A percentile compares a stretch with the other conserved stretches of the same genome.
These are phyloP conservation scores for Agriopis marginaria DNA, from an alignment of 2,888 invertebrate genomes.

Conservation along the genomic window DNA sequence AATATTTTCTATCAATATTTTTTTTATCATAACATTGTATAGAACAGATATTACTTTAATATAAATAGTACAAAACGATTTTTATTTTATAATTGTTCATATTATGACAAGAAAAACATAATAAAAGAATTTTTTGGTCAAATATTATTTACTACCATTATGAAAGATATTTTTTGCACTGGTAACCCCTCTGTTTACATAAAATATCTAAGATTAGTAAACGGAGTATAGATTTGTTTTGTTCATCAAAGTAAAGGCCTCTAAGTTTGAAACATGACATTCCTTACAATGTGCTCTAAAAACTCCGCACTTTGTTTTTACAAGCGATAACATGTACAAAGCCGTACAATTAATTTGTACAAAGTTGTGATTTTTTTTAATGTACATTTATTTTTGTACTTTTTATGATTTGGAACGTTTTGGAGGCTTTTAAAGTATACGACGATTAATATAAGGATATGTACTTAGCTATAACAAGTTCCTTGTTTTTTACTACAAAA, in stretches of 20 bases:
- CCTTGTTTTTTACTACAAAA: constrained; percentile 71
- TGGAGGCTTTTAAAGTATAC: constrained; percentile 86
- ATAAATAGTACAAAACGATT: too few species aligned
- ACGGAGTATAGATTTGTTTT: too few species aligned
- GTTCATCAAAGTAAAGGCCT: constrained; percentile 43
- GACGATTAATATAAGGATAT: constrained; percentile 81
- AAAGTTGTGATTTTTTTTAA: constrained; percentile 71
- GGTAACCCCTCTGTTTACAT: too few species aligned
- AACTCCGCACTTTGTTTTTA: constrained; percentile 36
- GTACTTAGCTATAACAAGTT: constrained; percentile 84
- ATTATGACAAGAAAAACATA: too few species aligned
- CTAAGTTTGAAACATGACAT: constrained; percentile 33
- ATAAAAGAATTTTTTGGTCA: too few species aligned
- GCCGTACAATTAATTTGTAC: constrained; percentile 63
- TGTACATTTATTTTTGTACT: constrained; percentile 66
- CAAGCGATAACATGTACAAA: constrained; percentile 54
- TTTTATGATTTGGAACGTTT: constrained; percentile 73
- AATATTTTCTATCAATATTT: too few species aligned
- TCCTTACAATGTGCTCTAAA: constrained; percentile 38
- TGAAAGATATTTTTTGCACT: too few species aligned
- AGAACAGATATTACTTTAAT: too few species aligned
- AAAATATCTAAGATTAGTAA: too few species aligned
- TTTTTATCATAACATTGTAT: too few species aligned
- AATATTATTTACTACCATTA: too few species aligned
- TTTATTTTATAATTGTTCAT: too few species aligned